A percentile compares a stretch with the other conserved stretches of the same genome.
Conservation (phyloP, 2,797 vertebrate species). For the Huso huso region DNA sequence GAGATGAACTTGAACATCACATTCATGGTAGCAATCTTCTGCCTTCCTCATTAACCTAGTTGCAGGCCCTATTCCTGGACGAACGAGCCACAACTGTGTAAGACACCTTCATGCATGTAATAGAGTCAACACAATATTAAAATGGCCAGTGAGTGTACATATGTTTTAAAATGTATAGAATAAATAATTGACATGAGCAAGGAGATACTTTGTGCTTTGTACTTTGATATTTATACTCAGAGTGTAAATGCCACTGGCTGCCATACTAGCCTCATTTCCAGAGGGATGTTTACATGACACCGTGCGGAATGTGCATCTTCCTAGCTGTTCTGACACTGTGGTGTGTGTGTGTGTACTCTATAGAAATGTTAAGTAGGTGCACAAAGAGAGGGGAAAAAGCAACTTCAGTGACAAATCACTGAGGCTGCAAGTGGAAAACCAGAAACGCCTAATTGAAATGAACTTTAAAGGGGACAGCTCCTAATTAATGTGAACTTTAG, state of each 20-base stretch:
- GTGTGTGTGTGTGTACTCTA: constrained; percentile 35
- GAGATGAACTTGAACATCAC: too few relatives aligned
- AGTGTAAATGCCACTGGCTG: constrained; percentile 11
- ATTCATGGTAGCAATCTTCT: too few relatives aligned
- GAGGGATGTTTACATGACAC: constrained; percentile 22
- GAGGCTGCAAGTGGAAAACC: constrained; percentile 58
- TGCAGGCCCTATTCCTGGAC: too few relatives aligned
- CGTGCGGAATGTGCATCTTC: constrained; percentile 42
- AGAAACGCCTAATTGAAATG: constrained; percentile 82
- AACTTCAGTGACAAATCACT: constrained; percentile 62
- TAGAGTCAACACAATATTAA: too few relatives aligned
- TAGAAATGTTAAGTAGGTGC: constrained; percentile 35
- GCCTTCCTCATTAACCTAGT: too few relatives aligned
- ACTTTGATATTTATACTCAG: not conserved
- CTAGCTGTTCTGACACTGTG: constrained; percentile 22
- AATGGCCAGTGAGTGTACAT: too few relatives aligned
- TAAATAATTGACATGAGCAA: too few relatives aligned
- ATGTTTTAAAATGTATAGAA: too few relatives aligned
- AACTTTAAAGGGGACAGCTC: constrained; percentile 73
- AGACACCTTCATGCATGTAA: too few relatives aligned
- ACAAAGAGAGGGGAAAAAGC: not conserved
- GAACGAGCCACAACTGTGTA: too few relatives aligned
- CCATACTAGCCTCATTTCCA: constrained; percentile 9
- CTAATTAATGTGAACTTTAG: constrained; percentile 73
- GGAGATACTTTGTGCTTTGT: too few relatives aligned